phyloP scores from a whole-genome alignment of 2,888 invertebrate species.

The Eumacrocentrus americanus region DNA sequence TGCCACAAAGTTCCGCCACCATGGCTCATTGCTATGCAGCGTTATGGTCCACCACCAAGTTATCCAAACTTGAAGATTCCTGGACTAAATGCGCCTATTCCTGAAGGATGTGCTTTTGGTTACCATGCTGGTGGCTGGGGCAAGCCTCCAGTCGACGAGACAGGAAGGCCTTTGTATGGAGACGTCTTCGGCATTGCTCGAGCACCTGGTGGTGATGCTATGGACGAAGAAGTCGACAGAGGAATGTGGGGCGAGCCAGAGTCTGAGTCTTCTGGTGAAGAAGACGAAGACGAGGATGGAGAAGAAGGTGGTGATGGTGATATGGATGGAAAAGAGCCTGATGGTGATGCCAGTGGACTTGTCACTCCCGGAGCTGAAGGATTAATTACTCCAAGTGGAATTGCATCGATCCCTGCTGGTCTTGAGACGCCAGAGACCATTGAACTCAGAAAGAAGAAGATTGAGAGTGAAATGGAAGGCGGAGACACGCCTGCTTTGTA shows the following conservation, averaged over 20 bases:
- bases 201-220: slow-evolving; percentile 71
- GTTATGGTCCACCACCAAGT: slow-evolving; percentile 98
- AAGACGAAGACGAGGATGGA: slow-evolving; percentile 72
- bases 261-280: slow-evolving; percentile 67
- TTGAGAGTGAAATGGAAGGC: slow-evolving; percentile 94
- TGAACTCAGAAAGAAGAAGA: slow-evolving; percentile 95
- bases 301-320: slow-evolving; percentile 59
- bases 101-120: slow-evolving; percentile 96
- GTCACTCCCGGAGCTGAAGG: slow-evolving; percentile 90
- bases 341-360: slow-evolving; percentile 79
- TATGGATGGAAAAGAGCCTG: slow-evolving; percentile 60
- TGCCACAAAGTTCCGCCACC: slow-evolving; percentile 93
- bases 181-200: slow-evolving; percentile 93
- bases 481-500: slow-evolving; percentile 94
- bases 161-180: slow-evolving; percentile 96
- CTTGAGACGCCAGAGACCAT: slow-evolving; percentile 99
- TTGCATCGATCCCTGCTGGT: slow-evolving; percentile 88
- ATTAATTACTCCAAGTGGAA: slow-evolving; percentile 92
- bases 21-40: slow-evolving; percentile 96
- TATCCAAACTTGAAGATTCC: slow-evolving; percentile 98
- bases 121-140: slow-evolving; percentile 99
- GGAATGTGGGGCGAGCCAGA: slow-evolving; percentile 94
- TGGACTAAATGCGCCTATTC: slow-evolving; percentile 97
- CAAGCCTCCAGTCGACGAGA: slow-evolving; percentile 98
- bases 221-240: slow-evolving; percentile 88